Evolutionary conservation across 2,797 vertebrate genomes (phyloP).

Genomic region (Sebastes alutus): DNA sequence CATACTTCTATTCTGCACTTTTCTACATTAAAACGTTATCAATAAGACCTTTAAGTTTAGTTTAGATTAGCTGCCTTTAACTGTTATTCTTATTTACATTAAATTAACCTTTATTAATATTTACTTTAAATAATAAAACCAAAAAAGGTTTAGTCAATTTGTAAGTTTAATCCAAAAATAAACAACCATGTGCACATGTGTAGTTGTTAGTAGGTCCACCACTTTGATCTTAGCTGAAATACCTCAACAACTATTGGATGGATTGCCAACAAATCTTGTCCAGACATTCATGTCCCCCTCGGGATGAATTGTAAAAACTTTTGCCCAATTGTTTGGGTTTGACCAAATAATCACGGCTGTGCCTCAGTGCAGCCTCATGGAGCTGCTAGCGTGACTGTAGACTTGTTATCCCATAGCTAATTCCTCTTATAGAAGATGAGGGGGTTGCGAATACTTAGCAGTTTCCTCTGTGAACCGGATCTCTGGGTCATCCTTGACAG

Average conservation of each 20-base stretch:
- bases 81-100: no score
- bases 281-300: not conserved
- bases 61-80: no score
- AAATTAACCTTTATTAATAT: no score
- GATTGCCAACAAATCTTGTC: not conserved
- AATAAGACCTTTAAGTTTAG: no score
- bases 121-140: not conserved
- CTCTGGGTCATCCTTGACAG: conserved; percentile 3
- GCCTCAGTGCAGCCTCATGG: not conserved
- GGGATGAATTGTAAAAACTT: not conserved
- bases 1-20: no score
- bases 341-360: not conserved
- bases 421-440: not conserved
- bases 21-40: not conserved
- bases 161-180: not conserved
- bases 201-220: not conserved
- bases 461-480: conserved; percentile 41
- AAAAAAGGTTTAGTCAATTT: not conserved
- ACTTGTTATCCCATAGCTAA: not conserved
- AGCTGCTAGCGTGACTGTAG: not conserved
- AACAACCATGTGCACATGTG: not conserved
- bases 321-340: not conserved
- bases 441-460: conserved; percentile 2
- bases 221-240: no score
- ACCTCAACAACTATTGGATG: no score